Percentiles rank a stretch among this genome's conserved stretches.
phyloP scores from a whole-genome alignment of 2,888 invertebrate species.

The Drosophila kanekoi region DNA sequence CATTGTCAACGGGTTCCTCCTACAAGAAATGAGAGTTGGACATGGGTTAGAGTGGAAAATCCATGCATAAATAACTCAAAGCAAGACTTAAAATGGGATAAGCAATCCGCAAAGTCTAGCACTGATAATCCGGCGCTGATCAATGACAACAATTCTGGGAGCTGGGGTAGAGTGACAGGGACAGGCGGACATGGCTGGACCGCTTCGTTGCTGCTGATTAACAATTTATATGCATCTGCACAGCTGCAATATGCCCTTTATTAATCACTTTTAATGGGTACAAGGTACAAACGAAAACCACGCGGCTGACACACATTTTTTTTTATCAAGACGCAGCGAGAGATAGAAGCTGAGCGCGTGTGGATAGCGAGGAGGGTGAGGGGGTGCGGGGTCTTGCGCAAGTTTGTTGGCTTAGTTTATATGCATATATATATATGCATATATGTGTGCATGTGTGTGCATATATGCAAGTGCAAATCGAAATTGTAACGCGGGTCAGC shows the following conservation, averaged over 20 bases:
- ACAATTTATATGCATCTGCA: no score
- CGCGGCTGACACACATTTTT: constrained; percentile 60
- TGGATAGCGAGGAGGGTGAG: neutral
- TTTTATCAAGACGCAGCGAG: constrained; percentile 18
- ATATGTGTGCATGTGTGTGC: constrained; percentile 1
- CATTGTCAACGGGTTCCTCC: constrained; percentile 58
- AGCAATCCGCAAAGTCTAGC: no score
- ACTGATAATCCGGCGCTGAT: no score
- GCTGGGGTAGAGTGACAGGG: no score
- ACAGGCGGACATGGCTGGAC: no score
- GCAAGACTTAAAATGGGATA: no score
- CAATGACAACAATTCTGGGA: no score
- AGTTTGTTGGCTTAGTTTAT: constrained; percentile 42
- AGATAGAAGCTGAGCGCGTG: constrained; percentile 4
- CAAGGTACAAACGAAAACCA: constrained; percentile 40
- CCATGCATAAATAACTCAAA: no score
- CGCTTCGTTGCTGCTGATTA: no score
- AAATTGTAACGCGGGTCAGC: constrained; percentile 25
- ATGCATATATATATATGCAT: neutral
- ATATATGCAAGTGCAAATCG: neutral
- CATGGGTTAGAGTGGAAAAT: constrained; percentile 1
- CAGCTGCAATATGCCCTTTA: neutral
- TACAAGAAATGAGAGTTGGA: constrained; percentile 27
- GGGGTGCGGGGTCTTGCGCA: constrained; percentile 44
- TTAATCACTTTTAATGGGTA: neutral